Conservation (phyloP, 2,797 vertebrate species). For the Anolis apletophallus region DNA sequence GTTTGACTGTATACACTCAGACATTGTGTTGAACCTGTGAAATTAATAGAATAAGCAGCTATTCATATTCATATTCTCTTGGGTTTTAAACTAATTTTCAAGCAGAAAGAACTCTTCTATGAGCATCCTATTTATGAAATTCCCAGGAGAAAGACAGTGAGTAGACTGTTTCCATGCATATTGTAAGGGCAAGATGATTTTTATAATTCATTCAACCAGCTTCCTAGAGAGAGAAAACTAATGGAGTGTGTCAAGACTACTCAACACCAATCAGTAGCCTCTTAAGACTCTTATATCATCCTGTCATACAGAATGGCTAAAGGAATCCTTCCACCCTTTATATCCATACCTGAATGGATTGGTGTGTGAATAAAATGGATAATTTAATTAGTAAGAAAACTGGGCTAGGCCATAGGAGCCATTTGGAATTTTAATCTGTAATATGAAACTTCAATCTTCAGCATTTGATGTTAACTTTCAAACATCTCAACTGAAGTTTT, state of each 20-base stretch:
- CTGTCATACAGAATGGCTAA: not conserved
- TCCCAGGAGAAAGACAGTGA: not conserved
- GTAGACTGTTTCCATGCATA: not conserved
- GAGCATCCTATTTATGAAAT: not conserved
- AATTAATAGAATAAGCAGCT: slow-evolving; percentile 18
- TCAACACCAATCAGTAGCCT: not conserved
- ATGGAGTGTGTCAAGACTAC: not conserved
- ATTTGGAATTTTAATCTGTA: not conserved
- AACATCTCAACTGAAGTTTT: not conserved
- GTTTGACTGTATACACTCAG: not conserved
- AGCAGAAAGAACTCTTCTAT: not conserved
- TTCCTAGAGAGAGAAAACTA: slow-evolving; percentile 10
- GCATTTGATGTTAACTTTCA: not conserved
- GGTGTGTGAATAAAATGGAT: not conserved
- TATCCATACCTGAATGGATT: not conserved
- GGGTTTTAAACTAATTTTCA: slow-evolving; percentile 31
- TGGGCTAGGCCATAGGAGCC: not conserved
- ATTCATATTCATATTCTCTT: slow-evolving; percentile 25
- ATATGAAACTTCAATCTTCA: not conserved
- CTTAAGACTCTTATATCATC: not conserved
- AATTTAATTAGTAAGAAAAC: not conserved
- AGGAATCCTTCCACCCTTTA: not conserved
- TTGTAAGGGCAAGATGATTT: not conserved
- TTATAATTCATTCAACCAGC: not conserved
- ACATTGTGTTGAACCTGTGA: not conserved